These are phyloP conservation scores for Phalacrocorax carbo DNA, from an alignment of 2,113 vertebrate species.

Conservation along the genomic window DNA sequence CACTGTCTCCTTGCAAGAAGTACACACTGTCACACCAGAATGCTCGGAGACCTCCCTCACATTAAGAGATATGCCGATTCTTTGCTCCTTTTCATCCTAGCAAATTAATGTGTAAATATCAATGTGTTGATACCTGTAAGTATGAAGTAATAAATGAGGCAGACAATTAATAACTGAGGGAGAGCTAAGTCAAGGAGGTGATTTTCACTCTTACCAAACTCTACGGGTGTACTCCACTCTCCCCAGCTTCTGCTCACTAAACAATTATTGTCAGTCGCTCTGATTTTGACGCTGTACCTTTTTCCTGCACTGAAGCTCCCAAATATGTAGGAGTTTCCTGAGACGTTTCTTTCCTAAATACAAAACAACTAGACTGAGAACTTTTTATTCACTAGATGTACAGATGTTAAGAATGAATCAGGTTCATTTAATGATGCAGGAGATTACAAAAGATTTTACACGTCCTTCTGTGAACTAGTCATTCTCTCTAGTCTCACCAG, in stretches of 20 bases:
- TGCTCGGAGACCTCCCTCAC: background rate
- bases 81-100: fast-evolving
- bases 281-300: constrained; percentile 25
- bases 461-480: background rate
- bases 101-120: background rate
- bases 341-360: background rate
- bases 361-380: background rate
- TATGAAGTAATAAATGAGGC: background rate
- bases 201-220: constrained; percentile 51
- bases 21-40: background rate
- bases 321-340: background rate
- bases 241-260: constrained; percentile 20
- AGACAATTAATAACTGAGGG: background rate
- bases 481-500: background rate
- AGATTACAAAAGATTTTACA: background rate
- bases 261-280: background rate
- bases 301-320: background rate
- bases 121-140: background rate
- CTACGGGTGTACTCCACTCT: constrained; percentile 43
- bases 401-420: background rate
- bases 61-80: background rate
- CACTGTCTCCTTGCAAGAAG: background rate
- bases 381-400: background rate
- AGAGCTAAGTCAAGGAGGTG: background rate
- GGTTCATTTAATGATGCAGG: background rate